These are phyloP conservation scores for Telmatochromis sp. DNA, from an alignment of 2,113 vertebrate species.

Conservation along the genomic window DNA sequence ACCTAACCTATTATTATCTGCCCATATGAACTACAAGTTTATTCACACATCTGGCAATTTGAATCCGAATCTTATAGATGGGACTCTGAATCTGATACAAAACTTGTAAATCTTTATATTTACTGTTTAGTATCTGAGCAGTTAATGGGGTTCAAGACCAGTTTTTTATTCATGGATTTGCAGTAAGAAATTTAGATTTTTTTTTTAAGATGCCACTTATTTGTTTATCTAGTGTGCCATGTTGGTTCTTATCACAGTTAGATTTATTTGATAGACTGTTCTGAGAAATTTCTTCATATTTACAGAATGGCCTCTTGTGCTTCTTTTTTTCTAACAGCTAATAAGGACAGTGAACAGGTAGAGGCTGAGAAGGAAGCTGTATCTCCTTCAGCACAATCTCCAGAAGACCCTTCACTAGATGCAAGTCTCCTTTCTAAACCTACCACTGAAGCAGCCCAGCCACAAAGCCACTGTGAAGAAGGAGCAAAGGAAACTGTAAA, in stretches of 20 bases:
- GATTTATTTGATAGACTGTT: neutral
- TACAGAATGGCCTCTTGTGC: neutral
- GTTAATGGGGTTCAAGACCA: neutral
- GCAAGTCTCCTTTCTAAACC: neutral
- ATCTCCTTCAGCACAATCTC: neutral
- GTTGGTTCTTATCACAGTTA: neutral
- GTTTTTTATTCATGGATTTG: neutral
- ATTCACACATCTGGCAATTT: neutral
- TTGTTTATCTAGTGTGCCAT: neutral
- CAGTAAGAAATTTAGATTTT: neutral
- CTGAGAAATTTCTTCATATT: neutral
- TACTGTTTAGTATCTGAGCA: neutral
- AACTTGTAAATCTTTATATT: neutral
- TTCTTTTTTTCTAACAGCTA: constrained; percentile 15
- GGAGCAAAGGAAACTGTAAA: constrained; percentile 32
- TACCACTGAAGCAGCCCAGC: neutral
- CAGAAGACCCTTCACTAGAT: neutral
- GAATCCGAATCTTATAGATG: neutral
- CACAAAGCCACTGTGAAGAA: neutral
- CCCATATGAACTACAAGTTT: neutral
- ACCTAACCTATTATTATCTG: neutral
- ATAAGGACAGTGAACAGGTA: constrained; percentile 8
- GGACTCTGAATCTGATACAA: neutral
- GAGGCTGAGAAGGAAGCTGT: constrained; percentile 1
- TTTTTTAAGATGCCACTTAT: neutral